Evolutionary conservation across 1,140 invertebrate genomes (phyloP).

Genomic region (Maconellicoccus hirsutus): DNA sequence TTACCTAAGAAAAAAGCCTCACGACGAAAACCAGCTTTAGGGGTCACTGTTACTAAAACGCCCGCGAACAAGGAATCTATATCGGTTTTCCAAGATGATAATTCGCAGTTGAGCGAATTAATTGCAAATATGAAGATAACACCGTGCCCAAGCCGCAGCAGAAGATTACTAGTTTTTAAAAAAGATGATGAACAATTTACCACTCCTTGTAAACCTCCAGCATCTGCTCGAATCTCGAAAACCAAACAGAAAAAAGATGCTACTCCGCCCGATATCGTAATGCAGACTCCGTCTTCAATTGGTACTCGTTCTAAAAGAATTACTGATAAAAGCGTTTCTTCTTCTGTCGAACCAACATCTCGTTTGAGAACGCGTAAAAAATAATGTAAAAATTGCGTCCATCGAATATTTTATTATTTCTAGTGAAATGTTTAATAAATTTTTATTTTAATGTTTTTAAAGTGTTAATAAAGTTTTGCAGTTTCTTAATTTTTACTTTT

Average conservation of each 20-base stretch:
- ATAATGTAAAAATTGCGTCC: no score
- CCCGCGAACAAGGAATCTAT: background rate
- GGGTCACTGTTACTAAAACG: background rate
- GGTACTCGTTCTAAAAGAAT: no score
- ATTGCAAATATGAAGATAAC: background rate
- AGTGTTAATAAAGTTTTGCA: no score
- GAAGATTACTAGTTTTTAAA: background rate
- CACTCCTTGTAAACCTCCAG: background rate
- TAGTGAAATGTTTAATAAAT: no score
- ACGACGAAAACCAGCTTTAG: no score
- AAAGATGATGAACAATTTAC: background rate
- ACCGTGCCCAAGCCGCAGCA: background rate
- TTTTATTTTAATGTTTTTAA: no score
- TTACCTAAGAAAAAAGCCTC: no score
- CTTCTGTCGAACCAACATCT: no score
- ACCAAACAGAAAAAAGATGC: background rate
- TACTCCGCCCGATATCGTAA: background rate
- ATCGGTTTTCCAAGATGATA: background rate
- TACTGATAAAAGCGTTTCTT: no score
- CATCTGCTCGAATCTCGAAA: background rate
- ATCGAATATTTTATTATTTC: no score
- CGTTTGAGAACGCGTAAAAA: no score
- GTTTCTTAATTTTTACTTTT: no score
- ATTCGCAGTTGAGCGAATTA: background rate
- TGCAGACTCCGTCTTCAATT: background rate